Base-by-base conservation (phyloP, 1,140 invertebrate species). In the Hypothenemus hampei region DNA sequence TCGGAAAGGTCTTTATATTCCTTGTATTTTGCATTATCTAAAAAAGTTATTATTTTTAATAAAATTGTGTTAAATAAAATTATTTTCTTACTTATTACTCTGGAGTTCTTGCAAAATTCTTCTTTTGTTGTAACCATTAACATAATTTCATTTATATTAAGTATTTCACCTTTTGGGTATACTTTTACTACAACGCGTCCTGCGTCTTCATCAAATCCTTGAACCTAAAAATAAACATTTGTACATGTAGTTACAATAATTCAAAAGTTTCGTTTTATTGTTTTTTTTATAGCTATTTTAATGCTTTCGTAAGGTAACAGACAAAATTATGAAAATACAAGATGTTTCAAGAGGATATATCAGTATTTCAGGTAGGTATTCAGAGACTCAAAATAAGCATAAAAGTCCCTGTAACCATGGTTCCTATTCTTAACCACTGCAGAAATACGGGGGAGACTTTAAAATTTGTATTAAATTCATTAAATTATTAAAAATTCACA, bases 151-250 rank as follows among this genome's bases (percentile, higher is more conserved):
- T 83, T 87, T 8, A 93, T 69, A 21, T 83, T 84, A 29, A 87
- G 75, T 15, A 76, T 80, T 65, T 83, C 72, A 39, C 83, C 82
- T 49, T 80, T 82, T 1, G 91, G 72, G 15, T 86, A 75, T 57
- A 93, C 75, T 76, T 89, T 89, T 0, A 95, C 77, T 65, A 91
- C 82, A 7, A 91, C 75, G 51, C 91, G 75, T 0, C 85, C 85
- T 53, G 84, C 84, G 61, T 91, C 86, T 63, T 93, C 91, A 74
- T 94, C 89, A 56, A 94, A 79, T 20, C 89, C 87, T 65, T 88
- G 79, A 15, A 95, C 79, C 82, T 87, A 68, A 24, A 77, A 70
- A 55, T 68, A 37, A 43, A 36, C 37, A 39, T 10, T 23, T 50
- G n/a, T 41, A 58, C 22, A 20, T 24, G 13, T n/a, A 41, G 36